These are phyloP conservation scores for Cyanoliseus patagonus DNA, from an alignment of 2,113 vertebrate genomes.

Conservation along the genomic window DNA sequence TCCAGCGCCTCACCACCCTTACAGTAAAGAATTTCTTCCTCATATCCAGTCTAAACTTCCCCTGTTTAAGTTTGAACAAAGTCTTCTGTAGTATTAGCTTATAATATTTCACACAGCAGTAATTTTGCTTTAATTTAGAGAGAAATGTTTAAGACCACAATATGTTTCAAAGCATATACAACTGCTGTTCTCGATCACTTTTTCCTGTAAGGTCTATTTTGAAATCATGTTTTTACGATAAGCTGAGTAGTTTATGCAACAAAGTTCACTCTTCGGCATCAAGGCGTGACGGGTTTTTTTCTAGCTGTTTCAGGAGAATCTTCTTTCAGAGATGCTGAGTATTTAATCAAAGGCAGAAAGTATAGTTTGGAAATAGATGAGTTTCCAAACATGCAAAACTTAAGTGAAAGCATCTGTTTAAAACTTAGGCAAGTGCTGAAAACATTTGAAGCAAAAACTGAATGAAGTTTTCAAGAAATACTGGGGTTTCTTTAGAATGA, in stretches of 20 bases:
- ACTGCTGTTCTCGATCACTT: background rate
- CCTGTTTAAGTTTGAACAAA: too few species aligned
- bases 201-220: background rate
- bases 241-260: background rate
- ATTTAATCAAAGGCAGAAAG: background rate
- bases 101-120: too few species aligned
- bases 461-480: background rate
- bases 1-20: too few species aligned
- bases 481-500: background rate
- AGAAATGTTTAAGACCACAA: too few species aligned
- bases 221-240: background rate
- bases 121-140: too few species aligned
- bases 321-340: background rate
- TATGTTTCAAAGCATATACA: too few species aligned
- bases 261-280: background rate
- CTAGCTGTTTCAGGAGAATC: background rate
- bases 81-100: too few species aligned
- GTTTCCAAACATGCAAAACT: background rate
- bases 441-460: background rate
- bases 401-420: background rate
- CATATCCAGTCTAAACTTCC: too few species aligned
- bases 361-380: background rate
- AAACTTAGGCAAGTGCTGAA: background rate
- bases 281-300: background rate
- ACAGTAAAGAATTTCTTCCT: too few species aligned